Conservation (phyloP, 2,888 invertebrate species). For the Hofmannophila pseudospretella region DNA sequence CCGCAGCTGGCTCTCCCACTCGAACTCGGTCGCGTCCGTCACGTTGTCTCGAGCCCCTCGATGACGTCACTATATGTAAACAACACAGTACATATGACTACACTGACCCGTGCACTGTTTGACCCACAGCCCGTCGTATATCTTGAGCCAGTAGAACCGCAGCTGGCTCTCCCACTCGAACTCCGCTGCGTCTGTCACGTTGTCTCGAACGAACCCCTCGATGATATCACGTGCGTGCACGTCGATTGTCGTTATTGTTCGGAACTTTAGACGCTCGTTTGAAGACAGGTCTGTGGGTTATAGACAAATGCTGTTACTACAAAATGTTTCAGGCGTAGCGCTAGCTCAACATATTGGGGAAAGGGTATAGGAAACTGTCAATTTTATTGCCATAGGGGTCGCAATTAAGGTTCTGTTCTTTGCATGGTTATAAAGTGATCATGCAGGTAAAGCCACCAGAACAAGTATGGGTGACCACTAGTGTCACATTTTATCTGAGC, state of each 20-base stretch:
- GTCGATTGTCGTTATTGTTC: slow-evolving; percentile 92
- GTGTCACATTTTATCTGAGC: too few relatives aligned
- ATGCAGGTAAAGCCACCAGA: too few relatives aligned
- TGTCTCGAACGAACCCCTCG: slow-evolving; percentile 87
- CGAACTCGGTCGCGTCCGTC: slow-evolving; percentile 90
- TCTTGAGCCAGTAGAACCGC: slow-evolving; percentile 93
- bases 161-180: slow-evolving; percentile 97
- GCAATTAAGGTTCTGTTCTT: too few relatives aligned
- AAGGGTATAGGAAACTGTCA: too few relatives aligned
- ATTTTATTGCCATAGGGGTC: too few relatives aligned
- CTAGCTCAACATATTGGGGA: too few relatives aligned
- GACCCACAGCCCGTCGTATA: slow-evolving; percentile 87
- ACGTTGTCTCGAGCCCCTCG: slow-evolving; percentile 89
- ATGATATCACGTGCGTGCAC: slow-evolving; percentile 95
- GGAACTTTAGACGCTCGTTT: slow-evolving; percentile 92
- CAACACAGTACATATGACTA: too few relatives aligned
- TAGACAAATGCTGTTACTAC: too few relatives aligned
- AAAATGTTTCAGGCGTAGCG: too few relatives aligned
- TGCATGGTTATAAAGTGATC: too few relatives aligned
- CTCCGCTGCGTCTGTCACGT: slow-evolving; percentile 89
- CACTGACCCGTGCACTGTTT: slow-evolving; percentile 84
- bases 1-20: slow-evolving; percentile 95
- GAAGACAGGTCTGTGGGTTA: slow-evolving; percentile 77
- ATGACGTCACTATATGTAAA: slow-evolving; percentile 96
- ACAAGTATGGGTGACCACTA: too few relatives aligned